phyloP scores from a whole-genome alignment of 2,797 vertebrate genomes.

The Ptychadena robeensis region DNA sequence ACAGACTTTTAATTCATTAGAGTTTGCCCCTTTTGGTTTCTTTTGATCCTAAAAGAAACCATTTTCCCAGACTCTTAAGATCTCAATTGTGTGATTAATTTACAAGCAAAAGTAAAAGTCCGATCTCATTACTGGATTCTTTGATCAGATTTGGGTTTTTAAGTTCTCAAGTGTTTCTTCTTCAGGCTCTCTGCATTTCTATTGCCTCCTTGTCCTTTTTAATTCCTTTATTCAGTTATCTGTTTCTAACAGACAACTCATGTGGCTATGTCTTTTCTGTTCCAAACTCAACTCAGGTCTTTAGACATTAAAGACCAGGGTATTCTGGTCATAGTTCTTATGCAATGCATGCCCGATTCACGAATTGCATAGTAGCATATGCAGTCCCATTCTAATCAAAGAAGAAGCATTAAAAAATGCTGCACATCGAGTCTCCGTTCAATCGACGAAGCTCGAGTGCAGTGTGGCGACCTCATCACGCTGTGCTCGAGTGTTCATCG shows the following conservation, averaged over 20 bases:
- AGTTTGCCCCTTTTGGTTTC: conserved; percentile 1
- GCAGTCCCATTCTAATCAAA: too few species aligned
- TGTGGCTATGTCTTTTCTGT: conserved; percentile 20
- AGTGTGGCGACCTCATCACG: too few species aligned
- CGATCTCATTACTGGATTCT: conserved; percentile 64
- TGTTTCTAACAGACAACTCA: conserved; percentile 16
- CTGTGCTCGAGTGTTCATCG: too few species aligned
- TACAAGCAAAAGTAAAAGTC: conserved; percentile 11
- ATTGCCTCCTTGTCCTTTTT: conserved; percentile 39
- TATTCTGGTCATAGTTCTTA: too few species aligned
- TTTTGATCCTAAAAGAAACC: conserved; percentile 16
- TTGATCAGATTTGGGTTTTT: conserved; percentile 80
- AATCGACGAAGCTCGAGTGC: too few species aligned
- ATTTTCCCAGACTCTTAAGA: conserved; percentile 46
- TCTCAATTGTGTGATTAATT: conserved; percentile 53
- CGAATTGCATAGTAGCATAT: too few species aligned
- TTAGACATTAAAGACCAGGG: too few species aligned
- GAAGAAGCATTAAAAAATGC: too few species aligned
- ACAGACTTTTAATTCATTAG: conserved; percentile 27
- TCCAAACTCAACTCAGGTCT: background rate
- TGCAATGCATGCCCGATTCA: too few species aligned
- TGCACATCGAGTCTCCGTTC: too few species aligned
- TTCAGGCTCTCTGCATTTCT: conserved; percentile 56
- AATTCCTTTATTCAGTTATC: conserved; percentile 58
- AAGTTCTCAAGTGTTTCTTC: conserved; percentile 61